Evolutionary conservation across 1,140 invertebrate genomes (phyloP).

Genomic region (Drosophila arizonae): DNA sequence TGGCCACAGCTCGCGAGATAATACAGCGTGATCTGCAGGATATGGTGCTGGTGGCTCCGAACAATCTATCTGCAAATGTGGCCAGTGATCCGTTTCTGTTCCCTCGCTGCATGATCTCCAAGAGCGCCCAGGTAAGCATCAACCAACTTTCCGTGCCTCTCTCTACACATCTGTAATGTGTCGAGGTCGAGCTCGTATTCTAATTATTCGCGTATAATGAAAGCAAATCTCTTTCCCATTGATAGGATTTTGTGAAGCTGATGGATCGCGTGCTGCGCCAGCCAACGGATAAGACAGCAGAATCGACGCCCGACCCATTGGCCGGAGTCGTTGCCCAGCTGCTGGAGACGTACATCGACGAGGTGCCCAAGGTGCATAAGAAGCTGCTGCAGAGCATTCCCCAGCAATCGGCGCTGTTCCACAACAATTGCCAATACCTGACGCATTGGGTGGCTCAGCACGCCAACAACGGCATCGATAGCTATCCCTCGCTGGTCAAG

Average conservation of each 20-base stretch:
- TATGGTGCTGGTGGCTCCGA: slow-evolving; percentile 86
- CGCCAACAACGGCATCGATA: slow-evolving; percentile 73
- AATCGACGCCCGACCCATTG: slow-evolving; percentile 87
- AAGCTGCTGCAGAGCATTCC: slow-evolving; percentile 91
- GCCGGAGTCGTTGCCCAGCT: slow-evolving; percentile 85
- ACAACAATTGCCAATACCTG: slow-evolving; percentile 96
- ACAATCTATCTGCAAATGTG: slow-evolving; percentile 76
- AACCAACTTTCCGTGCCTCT: not conserved
- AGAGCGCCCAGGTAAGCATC: slow-evolving; percentile 71
- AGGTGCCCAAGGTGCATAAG: slow-evolving; percentile 91
- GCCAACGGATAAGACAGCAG: slow-evolving; percentile 85
- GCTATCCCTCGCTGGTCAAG: slow-evolving; percentile 77
- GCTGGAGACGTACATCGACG: slow-evolving; percentile 90
- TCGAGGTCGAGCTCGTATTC: too few relatives aligned
- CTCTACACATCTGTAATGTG: too few relatives aligned
- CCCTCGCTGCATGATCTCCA: slow-evolving; percentile 87
- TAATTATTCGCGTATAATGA: too few relatives aligned
- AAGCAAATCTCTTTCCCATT: not conserved
- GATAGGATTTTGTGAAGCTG: slow-evolving; percentile 87
- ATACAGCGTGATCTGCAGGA: slow-evolving; percentile 93
- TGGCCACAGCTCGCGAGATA: slow-evolving; percentile 88
- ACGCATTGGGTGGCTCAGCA: slow-evolving; percentile 85
- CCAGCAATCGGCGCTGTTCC: slow-evolving; percentile 93
- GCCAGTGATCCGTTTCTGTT: slow-evolving; percentile 77
- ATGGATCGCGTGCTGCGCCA: slow-evolving; percentile 89